Percentiles rank a stretch among this genome's conserved stretches.
phyloP scores from a whole-genome alignment of 2,888 invertebrate genomes.

The Amphipyra berbera region DNA sequence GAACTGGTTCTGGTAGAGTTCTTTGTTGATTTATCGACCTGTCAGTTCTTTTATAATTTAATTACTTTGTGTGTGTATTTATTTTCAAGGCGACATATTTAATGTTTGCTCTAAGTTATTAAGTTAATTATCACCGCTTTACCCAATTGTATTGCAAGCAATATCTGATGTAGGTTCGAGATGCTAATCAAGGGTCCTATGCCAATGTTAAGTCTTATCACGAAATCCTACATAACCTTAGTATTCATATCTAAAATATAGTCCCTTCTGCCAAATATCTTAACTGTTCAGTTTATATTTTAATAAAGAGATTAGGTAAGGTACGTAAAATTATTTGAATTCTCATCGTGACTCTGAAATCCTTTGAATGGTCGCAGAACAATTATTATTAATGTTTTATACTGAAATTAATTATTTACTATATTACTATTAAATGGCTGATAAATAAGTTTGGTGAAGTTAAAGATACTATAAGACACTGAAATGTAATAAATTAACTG shows the following conservation, averaged over 20 bases:
- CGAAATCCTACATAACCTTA: not conserved
- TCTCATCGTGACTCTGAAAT: slow-evolving; percentile 6
- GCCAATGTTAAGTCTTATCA: not conserved
- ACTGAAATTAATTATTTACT: not conserved
- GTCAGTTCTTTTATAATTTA: too few relatives aligned
- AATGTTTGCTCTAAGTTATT: too few relatives aligned
- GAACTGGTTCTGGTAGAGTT: not conserved
- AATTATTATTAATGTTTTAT: not conserved
- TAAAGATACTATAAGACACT: not conserved
- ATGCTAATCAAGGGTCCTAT: not conserved
- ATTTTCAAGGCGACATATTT: too few relatives aligned
- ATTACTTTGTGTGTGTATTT: too few relatives aligned
- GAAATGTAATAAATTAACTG: not conserved
- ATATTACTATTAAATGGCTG: slow-evolving; percentile 1
- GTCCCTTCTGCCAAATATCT: slow-evolving; percentile 10
- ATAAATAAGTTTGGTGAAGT: slow-evolving; percentile 5
- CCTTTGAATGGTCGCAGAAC: slow-evolving; percentile 1
- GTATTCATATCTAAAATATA: not conserved
- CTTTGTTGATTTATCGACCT: not conserved
- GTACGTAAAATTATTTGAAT: slow-evolving; percentile 5
- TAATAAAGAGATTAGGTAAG: slow-evolving; percentile 1
- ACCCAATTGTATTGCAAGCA: not conserved
- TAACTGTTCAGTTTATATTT: slow-evolving; percentile 17
- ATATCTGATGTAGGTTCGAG: not conserved
- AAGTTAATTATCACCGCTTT: too few relatives aligned